phyloP scores from a whole-genome alignment of 2,797 vertebrate species.

The Muraenolepis orangiensis region DNA sequence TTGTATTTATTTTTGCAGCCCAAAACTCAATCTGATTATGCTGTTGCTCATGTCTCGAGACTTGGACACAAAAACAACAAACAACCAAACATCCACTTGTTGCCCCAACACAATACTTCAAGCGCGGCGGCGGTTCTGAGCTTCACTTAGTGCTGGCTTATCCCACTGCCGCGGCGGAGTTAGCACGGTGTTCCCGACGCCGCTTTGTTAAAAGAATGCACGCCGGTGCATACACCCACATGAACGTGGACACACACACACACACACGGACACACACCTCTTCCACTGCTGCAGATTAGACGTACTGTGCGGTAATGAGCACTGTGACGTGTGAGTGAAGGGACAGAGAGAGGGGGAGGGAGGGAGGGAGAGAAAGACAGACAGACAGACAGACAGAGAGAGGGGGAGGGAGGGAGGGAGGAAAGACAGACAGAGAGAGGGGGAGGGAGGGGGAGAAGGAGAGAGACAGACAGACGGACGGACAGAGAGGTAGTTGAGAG shows the following conservation, averaged over 20 bases:
- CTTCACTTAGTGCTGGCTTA: not conserved
- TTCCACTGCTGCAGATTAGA: slow-evolving; percentile 50
- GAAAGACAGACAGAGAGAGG: not conserved
- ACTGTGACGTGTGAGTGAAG: slow-evolving; percentile 60
- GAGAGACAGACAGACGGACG: too few species aligned
- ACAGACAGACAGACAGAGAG: slow-evolving; percentile 31
- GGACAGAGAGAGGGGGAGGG: slow-evolving; percentile 60
- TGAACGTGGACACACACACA: slow-evolving; percentile 20
- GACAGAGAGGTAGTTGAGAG: slow-evolving; percentile 55
- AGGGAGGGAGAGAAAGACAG: slow-evolving; percentile 41
- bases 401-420: too few species aligned
- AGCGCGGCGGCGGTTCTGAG: too few species aligned
- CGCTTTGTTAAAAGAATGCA: not conserved
- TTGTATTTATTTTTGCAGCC: too few species aligned
- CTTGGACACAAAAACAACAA: not conserved
- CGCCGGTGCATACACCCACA: slow-evolving; percentile 27
- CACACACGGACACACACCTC: slow-evolving; percentile 20
- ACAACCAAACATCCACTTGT: not conserved
- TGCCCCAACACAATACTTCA: not conserved
- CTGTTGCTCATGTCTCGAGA: not conserved
- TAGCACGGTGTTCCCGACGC: slow-evolving; percentile 21
- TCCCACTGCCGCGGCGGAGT: slow-evolving; percentile 33
- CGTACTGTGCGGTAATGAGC: slow-evolving; percentile 56
- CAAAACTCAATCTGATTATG: not conserved
- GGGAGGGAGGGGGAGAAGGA: too few species aligned